Percentiles rank a stretch among this genome's conserved stretches.
These are phyloP conservation scores for Tigriopus californicus DNA, from an alignment of 2,888 invertebrate genomes.

Conservation along the genomic window DNA sequence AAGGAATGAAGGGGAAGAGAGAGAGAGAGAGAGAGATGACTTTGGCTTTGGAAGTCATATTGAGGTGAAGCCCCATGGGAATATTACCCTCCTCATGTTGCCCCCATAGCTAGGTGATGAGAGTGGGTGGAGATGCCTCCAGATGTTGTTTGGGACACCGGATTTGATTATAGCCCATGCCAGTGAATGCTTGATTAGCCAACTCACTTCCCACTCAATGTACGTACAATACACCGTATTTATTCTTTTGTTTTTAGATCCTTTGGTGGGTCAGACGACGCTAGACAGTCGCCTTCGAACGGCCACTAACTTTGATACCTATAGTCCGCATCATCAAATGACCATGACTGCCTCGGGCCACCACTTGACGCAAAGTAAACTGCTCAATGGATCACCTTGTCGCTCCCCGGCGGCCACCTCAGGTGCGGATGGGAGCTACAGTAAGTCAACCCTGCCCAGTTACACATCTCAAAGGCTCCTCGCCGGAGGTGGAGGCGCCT, in stretches of 20 bases:
- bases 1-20: too few species aligned
- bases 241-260: conserved; percentile 5
- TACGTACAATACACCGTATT: not conserved
- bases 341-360: conserved; percentile 5
- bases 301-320: conserved; percentile 2
- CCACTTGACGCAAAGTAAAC: not conserved
- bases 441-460: not conserved
- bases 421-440: not conserved
- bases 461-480: not conserved
- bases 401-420: not conserved
- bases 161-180: too few species aligned
- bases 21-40: too few species aligned
- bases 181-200: not conserved
- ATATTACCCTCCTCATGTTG: not conserved
- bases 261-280: conserved; percentile 6
- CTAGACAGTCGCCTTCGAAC: conserved; percentile 5
- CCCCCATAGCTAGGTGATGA: not conserved
- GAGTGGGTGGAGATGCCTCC: not conserved
- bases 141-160: not conserved
- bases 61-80: too few species aligned
- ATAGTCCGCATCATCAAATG: conserved; percentile 5
- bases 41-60: too few species aligned
- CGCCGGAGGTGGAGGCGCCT: not conserved
- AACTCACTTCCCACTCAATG: not conserved
- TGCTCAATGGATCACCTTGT: not conserved